These are phyloP conservation scores for Mesodorylaimus sp. DNA, from an alignment of 2,888 invertebrate genomes.

Conservation along the genomic window DNA sequence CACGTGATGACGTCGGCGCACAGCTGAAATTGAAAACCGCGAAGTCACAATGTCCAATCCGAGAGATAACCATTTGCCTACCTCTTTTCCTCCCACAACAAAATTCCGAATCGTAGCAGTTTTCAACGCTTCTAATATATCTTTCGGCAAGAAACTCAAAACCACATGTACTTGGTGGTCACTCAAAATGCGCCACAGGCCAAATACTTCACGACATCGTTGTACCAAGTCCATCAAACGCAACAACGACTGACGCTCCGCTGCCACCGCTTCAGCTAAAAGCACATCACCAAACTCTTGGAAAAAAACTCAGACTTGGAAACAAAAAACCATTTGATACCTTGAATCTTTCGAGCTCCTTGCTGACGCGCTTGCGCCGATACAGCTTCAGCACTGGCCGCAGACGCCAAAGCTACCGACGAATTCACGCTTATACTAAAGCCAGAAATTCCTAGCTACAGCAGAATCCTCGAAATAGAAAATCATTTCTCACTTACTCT, in stretches of 20 bases:
- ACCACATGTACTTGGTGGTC: constrained; percentile 75
- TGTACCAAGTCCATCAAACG: constrained; percentile 35
- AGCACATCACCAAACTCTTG: constrained; percentile 12
- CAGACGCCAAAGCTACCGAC: constrained; percentile 7
- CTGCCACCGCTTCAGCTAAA: constrained; percentile 24
- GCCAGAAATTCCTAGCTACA: no score
- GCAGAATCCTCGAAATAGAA: no score
- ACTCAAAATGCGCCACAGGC: constrained; percentile 74
- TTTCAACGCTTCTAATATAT: constrained; percentile 14
- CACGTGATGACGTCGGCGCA: constrained; percentile 54
- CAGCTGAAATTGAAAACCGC: constrained; percentile 21
- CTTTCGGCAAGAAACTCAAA: constrained; percentile 28
- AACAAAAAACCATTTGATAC: no score
- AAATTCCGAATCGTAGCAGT: background rate
- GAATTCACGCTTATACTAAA: no score
- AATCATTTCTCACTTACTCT: no score
- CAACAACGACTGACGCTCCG: constrained; percentile 27
- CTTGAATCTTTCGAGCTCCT: constrained; percentile 22
- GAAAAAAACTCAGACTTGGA: constrained; percentile 1
- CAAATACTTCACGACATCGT: constrained; percentile 68
- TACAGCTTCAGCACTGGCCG: no score
- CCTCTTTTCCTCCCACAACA: background rate
- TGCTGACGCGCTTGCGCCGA: constrained; percentile 12
- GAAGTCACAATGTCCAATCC: background rate
- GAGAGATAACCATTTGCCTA: background rate